phyloP scores from a whole-genome alignment of 2,113 vertebrate species.

The Electrona antarctica region DNA sequence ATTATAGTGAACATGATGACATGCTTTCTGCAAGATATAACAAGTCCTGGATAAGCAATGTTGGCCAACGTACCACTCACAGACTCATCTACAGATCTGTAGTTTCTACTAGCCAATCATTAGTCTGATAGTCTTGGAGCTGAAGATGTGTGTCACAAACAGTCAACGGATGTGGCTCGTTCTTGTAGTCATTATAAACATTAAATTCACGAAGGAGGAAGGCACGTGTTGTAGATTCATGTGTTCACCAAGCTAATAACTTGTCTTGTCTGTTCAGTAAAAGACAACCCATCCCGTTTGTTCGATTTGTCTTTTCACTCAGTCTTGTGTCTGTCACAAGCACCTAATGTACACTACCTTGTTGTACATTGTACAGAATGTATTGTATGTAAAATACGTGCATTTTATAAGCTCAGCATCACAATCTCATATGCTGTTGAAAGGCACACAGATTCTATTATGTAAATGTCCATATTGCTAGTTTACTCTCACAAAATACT shows the following conservation, averaged over 20 bases:
- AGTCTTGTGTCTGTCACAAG: neutral
- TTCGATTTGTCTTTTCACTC: neutral
- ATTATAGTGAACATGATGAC: slow-evolving; percentile 13
- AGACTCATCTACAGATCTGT: no score
- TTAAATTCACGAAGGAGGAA: neutral
- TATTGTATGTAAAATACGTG: neutral
- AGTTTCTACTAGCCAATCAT: neutral
- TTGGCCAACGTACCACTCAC: neutral
- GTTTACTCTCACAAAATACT: neutral
- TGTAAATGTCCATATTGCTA: neutral
- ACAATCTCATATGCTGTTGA: slow-evolving; percentile 16
- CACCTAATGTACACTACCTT: neutral
- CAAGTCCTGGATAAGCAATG: no score
- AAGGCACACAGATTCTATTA: slow-evolving; percentile 28
- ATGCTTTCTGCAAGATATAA: neutral
- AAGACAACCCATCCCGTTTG: neutral
- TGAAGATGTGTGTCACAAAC: neutral
- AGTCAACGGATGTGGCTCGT: neutral
- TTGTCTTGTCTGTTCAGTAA: neutral
- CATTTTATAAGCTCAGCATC: neutral
- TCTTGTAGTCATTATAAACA: neutral
- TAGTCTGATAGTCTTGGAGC: neutral
- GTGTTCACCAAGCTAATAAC: neutral
- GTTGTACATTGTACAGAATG: neutral
- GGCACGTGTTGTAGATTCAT: neutral